A percentile compares a stretch with the other conserved stretches of the same genome.
phyloP scores from a whole-genome alignment of 1,140 invertebrate genomes.

The Hydropsyche tenuis region DNA sequence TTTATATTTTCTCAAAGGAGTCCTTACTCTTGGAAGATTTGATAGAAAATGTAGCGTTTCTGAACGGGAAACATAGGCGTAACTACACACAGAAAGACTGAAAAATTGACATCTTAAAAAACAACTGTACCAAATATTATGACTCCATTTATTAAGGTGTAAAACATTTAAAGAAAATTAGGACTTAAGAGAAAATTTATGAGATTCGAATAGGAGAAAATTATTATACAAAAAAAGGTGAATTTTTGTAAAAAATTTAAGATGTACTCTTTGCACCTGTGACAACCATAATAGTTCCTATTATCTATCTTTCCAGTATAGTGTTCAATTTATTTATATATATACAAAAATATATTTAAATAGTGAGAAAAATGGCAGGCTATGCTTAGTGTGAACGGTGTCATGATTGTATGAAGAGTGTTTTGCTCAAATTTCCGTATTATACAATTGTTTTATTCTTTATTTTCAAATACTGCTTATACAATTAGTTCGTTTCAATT shows the following conservation, averaged over 20 bases:
- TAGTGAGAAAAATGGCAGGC: conserved; percentile 38
- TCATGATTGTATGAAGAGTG: conserved; percentile 37
- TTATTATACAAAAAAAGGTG: conserved; percentile 46
- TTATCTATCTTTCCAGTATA: conserved; percentile 49
- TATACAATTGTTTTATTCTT: conserved; percentile 10
- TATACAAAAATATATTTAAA: conserved; percentile 47
- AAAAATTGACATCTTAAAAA: conserved; percentile 47
- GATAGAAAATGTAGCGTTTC: conserved; percentile 47
- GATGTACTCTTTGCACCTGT: conserved; percentile 46
- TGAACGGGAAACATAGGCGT: conserved; percentile 46
- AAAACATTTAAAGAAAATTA: conserved; percentile 44
- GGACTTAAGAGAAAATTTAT: conserved; percentile 44
- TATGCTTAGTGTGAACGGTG: conserved; percentile 33
- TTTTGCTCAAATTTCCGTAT: conserved; percentile 41
- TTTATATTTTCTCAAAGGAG: conserved; percentile 35
- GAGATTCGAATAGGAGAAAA: conserved; percentile 46
- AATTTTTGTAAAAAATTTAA: conserved; percentile 46
- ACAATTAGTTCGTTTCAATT: too few relatives aligned
- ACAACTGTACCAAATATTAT: conserved; percentile 50
- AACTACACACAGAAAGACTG: conserved; percentile 51
- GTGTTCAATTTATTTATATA: conserved; percentile 50
- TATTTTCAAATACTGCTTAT: too few relatives aligned
- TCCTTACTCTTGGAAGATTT: conserved; percentile 37
- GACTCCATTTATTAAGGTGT: conserved; percentile 48
- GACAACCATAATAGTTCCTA: conserved; percentile 51